These are phyloP conservation scores for Heliconius congener DNA, from an alignment of 1,140 invertebrate species.

Conservation along the genomic window DNA sequence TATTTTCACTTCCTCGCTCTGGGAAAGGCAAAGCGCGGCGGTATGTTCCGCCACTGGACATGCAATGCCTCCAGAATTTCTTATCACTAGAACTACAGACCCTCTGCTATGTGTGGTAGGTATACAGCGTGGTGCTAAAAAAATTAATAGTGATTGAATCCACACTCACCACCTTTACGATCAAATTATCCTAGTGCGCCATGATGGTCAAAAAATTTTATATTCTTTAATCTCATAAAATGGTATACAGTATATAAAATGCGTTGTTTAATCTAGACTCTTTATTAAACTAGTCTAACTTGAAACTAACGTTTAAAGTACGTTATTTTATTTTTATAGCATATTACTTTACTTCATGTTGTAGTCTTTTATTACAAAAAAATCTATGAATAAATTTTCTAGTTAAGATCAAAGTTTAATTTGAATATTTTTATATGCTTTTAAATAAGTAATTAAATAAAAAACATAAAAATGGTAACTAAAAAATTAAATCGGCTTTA, in stretches of 20 bases:
- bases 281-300: not conserved
- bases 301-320: not conserved
- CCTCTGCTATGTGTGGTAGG: no score
- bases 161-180: not conserved
- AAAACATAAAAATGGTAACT: no score
- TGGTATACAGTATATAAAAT: not conserved
- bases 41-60: no score
- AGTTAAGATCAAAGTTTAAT: not conserved
- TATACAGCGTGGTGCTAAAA: no score
- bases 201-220: not conserved
- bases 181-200: not conserved
- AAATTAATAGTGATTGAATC: no score
- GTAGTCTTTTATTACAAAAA: not conserved
- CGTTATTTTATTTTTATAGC: slow-evolving; percentile 7
- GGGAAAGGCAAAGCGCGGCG: no score
- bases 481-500: no score
- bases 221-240: not conserved
- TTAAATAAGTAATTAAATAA: not conserved
- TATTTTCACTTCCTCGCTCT: no score
- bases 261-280: not conserved
- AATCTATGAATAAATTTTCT: not conserved
- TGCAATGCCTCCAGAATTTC: no score
- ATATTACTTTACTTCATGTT: slow-evolving; percentile 1
- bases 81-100: no score
- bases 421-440: not conserved